Base-by-base conservation (phyloP, 2,888 invertebrate species). In the Mycalesis mineus region DNA sequence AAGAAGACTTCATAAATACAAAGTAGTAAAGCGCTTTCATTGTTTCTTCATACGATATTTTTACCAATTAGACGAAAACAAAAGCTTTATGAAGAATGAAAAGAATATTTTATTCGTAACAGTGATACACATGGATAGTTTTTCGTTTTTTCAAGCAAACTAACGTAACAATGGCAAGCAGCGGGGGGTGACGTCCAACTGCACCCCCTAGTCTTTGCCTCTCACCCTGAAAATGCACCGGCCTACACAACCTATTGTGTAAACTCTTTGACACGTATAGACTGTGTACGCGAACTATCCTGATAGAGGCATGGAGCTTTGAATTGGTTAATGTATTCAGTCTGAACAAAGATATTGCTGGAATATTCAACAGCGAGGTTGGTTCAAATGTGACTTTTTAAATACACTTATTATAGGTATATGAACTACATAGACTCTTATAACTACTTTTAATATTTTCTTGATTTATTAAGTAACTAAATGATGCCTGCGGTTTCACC, bases 101-200 rank as follows among this genome's bases (percentile, higher is more conserved):
- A 82, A 80, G 62, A 82, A 84, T 84, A 84, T 83, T 84, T 84
- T 85, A 86, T 86, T 84, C 73, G 77, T 79, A 81, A 77, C 74
- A 73, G 74, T 79, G 82, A 80, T 84, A 84, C 77, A 84, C 80
- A 82, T 81, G 79, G 75, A 79, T 77, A 82, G 77, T 83, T 82
- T 83, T 82, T 79, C 80, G 77, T 82, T 79, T 85, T 85, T 86
- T 81, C 81, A 85, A 84, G 80, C 82, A 82, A 86, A 85, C 80
- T 81, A 82, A 78, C 75, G 75, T 74, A 82, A 85, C 85, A 86
- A 86, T 82, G 65, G 80, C 70, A 67, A 73, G 75, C 70, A 74
- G 72, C 63, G 66, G 63, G 66, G 64, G 74, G 68, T 61, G 62
- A 61, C 69, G 68, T 68, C 71, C 75, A 73, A 73, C 74, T 78